Base-by-base conservation (phyloP, 2,113 vertebrate species). In the Brachypteracias leptosomus region DNA sequence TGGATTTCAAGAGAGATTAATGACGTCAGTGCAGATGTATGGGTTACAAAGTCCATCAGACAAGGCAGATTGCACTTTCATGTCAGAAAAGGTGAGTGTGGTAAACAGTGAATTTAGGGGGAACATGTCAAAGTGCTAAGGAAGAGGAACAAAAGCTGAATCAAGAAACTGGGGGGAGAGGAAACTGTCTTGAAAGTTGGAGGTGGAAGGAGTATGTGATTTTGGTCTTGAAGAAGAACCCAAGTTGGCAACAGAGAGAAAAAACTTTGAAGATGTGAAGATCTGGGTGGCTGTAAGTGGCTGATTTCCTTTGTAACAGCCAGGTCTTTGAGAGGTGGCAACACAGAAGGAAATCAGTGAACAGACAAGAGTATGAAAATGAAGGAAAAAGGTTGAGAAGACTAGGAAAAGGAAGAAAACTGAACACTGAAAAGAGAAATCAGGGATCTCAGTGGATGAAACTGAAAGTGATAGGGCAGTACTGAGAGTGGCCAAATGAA, bases 351-450 rank as follows among this genome's bases (percentile, higher is more conserved):
- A 72, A 82, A 84, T 10, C 40, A 74, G 38, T 46, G 63, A 78
- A 42, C 17, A 65, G 44, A 25, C 0, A 12, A 65, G 16, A 65
- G n/a, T 10, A 26, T 0, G 1, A 58, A 68, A 73, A 62, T 24
- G 4, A 83, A 79, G 9, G 16, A 15, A 42, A 72, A 67, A 47
- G 8, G 7, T 0, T 29, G 42, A 65, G 15, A 91, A 47, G 47
- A 35, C n/a, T 15, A 72, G 19, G 36, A 36, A 78, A 88, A 67
- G 22, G 22, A 47, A 66, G 26, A 31, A 76, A 57, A 63, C 49
- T 25, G 24, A 72, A 51, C 9, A 63, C 16, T 38, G n/a, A 62
- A 76, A 31, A 73, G 29, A 72, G 52, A 87, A 82, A 81, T 33
- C 22, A 77, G 29, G 65, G 44, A 26, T 8, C 18, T 62, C 16